Evolutionary conservation across 2,888 invertebrate genomes (phyloP), one percentile per base, ranked within the genome.

Genomic region (Pegoplata infirma): DNA sequence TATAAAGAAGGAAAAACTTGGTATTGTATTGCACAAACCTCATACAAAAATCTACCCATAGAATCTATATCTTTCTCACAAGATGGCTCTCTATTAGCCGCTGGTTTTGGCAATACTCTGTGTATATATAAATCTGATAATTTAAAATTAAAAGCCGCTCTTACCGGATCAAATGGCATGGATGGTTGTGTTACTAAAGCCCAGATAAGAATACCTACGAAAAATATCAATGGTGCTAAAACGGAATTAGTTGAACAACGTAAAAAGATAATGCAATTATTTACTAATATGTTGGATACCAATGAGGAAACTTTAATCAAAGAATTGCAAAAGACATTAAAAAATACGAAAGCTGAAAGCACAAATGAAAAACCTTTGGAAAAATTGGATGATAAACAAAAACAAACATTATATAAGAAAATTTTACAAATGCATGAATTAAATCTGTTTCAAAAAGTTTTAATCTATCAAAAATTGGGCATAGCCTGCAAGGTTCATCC

Each of bases 31-130:
- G 92, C 91, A 25, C 90, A 92, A 19, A 93, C 93, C 0, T 91
- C 89, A 72, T 95, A 94, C 83, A 91, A 92, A 61, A 90, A 92
- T 80, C 86, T 93, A 16, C 87, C 91, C 0, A 91, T 93, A 19
- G 90, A 91, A 17, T 91, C 91, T 46, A 90, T 93, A 2, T 91
- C 91, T 51, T 95, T 95, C 88, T 93, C 94, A 0, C 90, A 91
- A 72, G 96, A 96, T 88, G 95, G 95, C n/a, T 94, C 95, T 0
- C 86, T 95, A 21, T 85, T 96, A 47, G 94, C 93, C 5, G 93
- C 94, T 12, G 92, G 92, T 8, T 96, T 94, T 89, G 92, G 91
- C 25, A 90, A 92, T 19, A 91, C 91, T 7, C 86, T 95, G 53
- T 95, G 95, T 0, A 88, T 94, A 21, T 96, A 95, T 93, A 91